These are phyloP conservation scores for Maccullochella peelii DNA, from an alignment of 2,113 vertebrate species.

Conservation along the genomic window DNA sequence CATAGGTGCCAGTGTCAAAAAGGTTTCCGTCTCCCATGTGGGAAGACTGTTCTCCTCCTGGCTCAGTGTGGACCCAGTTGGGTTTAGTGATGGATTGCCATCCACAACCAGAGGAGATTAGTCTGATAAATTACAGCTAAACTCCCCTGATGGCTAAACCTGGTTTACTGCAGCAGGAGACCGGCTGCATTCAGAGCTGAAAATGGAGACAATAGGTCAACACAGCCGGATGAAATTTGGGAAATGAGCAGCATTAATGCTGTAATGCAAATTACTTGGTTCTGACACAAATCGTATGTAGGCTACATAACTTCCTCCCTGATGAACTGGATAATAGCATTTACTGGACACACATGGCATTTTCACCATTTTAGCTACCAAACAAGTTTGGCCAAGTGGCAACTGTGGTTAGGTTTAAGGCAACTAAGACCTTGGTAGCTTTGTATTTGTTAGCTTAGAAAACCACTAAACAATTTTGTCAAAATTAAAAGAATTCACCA, in stretches of 20 bases:
- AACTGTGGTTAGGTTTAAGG: background rate
- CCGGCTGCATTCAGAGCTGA: conserved; percentile 47
- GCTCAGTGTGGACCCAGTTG: conserved; percentile 32
- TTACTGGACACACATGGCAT: background rate
- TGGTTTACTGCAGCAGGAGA: conserved; percentile 64
- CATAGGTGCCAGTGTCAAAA: conserved; percentile 48
- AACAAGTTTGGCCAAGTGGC: background rate
- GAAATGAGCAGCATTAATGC: conserved; percentile 51
- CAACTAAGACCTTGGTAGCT: background rate
- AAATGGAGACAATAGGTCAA: conserved; percentile 54
- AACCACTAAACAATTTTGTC: background rate
- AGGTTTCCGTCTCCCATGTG: conserved; percentile 41
- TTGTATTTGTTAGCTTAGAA: background rate
- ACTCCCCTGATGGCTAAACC: conserved; percentile 59
- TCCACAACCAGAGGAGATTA: conserved; percentile 61
- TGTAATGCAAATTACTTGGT: conserved; percentile 42
- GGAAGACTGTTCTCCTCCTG: conserved; percentile 19
- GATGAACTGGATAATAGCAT: conserved; percentile 6
- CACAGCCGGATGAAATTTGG: conserved; percentile 38
- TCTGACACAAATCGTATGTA: background rate
- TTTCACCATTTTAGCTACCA: background rate
- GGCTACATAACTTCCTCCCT: background rate
- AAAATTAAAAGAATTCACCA: background rate
- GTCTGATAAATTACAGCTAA: conserved; percentile 53
- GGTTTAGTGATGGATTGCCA: conserved; percentile 63